Evolutionary conservation across 1,140 invertebrate genomes (phyloP), one percentile per base, ranked within the genome.

Genomic region (Saxidomus purpurata): DNA sequence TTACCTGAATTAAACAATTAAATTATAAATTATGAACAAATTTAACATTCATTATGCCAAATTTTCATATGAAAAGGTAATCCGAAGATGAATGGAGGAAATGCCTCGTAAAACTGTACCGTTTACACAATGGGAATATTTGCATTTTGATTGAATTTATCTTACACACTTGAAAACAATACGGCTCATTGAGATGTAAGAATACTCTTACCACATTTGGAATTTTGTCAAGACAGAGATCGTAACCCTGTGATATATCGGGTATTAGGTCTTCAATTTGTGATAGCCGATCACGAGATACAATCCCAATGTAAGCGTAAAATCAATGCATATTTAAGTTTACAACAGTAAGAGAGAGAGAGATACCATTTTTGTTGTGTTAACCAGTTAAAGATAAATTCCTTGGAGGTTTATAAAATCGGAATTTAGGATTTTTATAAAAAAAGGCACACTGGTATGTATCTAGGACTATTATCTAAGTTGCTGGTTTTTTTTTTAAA

Each of bases 241-340:
- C 59, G 59, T 71, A 28, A 71, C 31, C 67, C 67, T 71, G 36
- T 40, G 67, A 13, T 25, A 71, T 36, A 71, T 38, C 34, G 67
- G 36, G 34, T 38, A 71, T 71, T 71, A 40, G 34, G 67, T 36
- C 67, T 71, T 38, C 67, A 36, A n/a, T 38, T 71, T 71, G 67
- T 38, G 22, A 71, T 71, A n/a, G n/a, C 67, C 67, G 8, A 71
- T 71, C 63, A 31, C 13, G 63, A 59, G 52, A 67, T 67, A 31
- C 63, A 19, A 34, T 28, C 34, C 43, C 43, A 8, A 15, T 43
- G 13, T 36, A 19, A 40, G 67, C 22, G 36, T 71, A 71, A 71
- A 71, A 71, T 71, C 67, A 71, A 38, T 71, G 52, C 19, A 28
- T 28, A 71, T 38, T 38, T 71, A 67, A 71, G 67, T 71, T 36